These are phyloP conservation scores for Microtus richardsoni DNA, from an alignment of 2,113 vertebrate genomes.

Conservation along the genomic window DNA sequence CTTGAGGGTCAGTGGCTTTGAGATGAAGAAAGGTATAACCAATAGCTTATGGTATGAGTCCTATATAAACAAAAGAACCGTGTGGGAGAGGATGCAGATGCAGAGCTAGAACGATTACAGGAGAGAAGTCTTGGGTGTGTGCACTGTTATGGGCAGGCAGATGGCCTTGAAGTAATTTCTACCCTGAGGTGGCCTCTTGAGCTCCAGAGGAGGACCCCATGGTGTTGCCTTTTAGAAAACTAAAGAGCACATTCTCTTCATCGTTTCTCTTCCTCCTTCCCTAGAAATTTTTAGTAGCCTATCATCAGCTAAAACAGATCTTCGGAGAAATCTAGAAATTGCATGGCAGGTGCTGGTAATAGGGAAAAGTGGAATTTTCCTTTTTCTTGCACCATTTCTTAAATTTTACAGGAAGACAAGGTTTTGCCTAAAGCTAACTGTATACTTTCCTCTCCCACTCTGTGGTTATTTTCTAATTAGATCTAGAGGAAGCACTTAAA, in stretches of 20 bases:
- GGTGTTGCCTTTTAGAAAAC: conserved; percentile 37
- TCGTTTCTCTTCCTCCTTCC: neutral
- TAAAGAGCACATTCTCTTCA: neutral
- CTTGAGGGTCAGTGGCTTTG: neutral
- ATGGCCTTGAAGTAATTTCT: neutral
- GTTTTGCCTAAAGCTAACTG: conserved; percentile 39
- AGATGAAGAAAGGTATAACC: conserved; percentile 1
- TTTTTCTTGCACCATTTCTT: conserved; percentile 43
- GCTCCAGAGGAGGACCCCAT: neutral
- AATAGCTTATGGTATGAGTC: neutral
- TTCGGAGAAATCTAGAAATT: conserved; percentile 38
- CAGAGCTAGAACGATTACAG: neutral
- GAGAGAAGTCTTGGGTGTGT: neutral
- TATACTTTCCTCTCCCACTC: neutral
- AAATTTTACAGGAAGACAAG: conserved; percentile 54
- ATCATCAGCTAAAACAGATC: conserved; percentile 15
- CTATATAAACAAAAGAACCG: neutral
- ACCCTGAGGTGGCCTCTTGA: neutral
- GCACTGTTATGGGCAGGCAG: neutral
- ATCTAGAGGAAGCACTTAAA: conserved; percentile 44
- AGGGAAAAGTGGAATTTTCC: conserved; percentile 26
- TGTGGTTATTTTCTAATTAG: conserved; percentile 52
- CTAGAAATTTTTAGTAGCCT: neutral
- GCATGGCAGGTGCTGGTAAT: neutral
- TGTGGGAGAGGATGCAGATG: neutral